Evolutionary conservation across 1,140 invertebrate genomes (phyloP).

Genomic region (Pseudoatta argentina): DNA sequence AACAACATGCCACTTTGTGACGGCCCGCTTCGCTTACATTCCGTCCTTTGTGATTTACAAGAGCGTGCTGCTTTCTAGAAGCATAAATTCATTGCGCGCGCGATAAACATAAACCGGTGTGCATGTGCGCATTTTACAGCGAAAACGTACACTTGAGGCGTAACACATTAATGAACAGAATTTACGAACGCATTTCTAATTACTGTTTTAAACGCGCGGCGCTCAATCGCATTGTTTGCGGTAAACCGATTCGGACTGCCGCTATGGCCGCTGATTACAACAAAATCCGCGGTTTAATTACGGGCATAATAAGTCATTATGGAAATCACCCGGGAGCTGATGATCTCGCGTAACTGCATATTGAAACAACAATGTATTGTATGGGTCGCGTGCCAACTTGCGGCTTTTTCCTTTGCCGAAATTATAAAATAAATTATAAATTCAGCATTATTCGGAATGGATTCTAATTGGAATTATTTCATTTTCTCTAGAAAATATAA

Average conservation of each 20-base stretch:
- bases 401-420: not conserved
- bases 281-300: constrained; percentile 58
- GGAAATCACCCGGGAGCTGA: constrained; percentile 7
- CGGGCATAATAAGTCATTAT: constrained; percentile 58
- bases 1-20: constrained; percentile 43
- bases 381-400: not conserved
- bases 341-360: constrained; percentile 29
- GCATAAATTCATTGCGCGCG: constrained; percentile 42
- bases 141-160: not conserved
- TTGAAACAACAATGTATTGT: constrained; percentile 15
- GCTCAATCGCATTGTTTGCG: constrained; percentile 43
- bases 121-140: constrained; percentile 6
- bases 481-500: too few species aligned
- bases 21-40: constrained; percentile 19
- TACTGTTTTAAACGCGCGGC: constrained; percentile 44
- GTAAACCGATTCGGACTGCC: constrained; percentile 21
- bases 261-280: constrained; percentile 37
- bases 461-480: too few species aligned
- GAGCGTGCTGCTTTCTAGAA: constrained; percentile 42
- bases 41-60: constrained; percentile 38
- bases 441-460: too few species aligned
- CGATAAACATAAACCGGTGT: constrained; percentile 24
- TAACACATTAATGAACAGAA: constrained; percentile 43
- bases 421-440: too few species aligned
- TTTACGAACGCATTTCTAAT: constrained; percentile 55